Base-by-base conservation (phyloP, 2,113 vertebrate species). In the Sprattus sprattus region DNA sequence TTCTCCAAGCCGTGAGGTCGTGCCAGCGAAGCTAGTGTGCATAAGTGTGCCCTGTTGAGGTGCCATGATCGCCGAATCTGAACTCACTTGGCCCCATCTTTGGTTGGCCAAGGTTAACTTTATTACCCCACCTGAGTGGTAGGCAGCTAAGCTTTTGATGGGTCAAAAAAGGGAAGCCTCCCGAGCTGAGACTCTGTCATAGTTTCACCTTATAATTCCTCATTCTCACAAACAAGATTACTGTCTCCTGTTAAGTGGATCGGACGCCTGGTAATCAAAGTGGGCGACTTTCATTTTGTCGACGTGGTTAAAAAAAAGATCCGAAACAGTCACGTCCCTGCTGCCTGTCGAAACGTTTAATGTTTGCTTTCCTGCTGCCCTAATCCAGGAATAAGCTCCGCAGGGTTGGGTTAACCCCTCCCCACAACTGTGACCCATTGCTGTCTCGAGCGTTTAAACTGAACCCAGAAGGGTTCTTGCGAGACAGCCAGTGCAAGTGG, bases 391-490 rank as follows among this genome's bases (percentile, higher is more conserved):
- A 10, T 13, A 28, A 71, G 28, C n/a, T 71, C 64, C 15, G 9
- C 3, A 25, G 10, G 10, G 7, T 71, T 13, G 32, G 25, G 28
- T 22, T 64, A 1, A 25, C 57, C 57, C 57, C 57, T 25, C 6
- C 57, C 57, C 22, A 16, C 81, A n/a, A 11, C 45, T 6, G 15
- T 84, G 45, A 71, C 60, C 57, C 78, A 2, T 6, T 82, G 47
- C 16, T 82, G 60, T 67, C 39, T 71, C 57, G 16, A 83, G 20
- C 18, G 83, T 64, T 87, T 81, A 82, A 10, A 16, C 75, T 78
- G 81, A 83, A 45, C 81, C 81, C 44, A 28, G 44, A 0, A 64
- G 57, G 11, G 52, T 8, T 64, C n/a, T 22, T n/a, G 57, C 54
- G 46, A 7, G 44, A 18, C 15, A 18, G 57, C 46, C 64, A 82